A percentile compares a stretch with the other conserved stretches of the same genome.
These are phyloP conservation scores for Bujurquina vittata DNA, from an alignment of 2,113 vertebrate genomes.

Conservation along the genomic window DNA sequence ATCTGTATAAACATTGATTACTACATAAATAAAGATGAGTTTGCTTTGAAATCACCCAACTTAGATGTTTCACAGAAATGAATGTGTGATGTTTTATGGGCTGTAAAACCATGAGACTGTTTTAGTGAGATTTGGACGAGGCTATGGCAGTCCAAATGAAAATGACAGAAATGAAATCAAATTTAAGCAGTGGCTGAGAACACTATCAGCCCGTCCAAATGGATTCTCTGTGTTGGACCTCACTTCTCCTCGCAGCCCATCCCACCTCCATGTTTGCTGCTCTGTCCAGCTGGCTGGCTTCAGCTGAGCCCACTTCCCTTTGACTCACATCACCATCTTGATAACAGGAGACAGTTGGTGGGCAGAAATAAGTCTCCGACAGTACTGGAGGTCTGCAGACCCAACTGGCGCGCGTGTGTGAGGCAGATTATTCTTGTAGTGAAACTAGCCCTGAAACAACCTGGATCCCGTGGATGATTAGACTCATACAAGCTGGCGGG, in stretches of 20 bases:
- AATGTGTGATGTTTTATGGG: background rate
- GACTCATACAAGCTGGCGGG: conserved; percentile 38
- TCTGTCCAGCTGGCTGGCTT: conserved; percentile 38
- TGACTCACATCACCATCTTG: conserved; percentile 35
- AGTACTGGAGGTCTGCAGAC: conserved; percentile 18
- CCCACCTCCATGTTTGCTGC: conserved; percentile 1
- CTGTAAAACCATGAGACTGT: background rate
- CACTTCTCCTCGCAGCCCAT: background rate
- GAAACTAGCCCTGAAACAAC: conserved; percentile 29
- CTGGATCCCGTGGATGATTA: conserved; percentile 42
- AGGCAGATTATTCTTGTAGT: conserved; percentile 35
- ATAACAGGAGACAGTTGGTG: conserved; percentile 36
- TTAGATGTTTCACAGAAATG: background rate
- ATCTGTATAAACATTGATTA: background rate
- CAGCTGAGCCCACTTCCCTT: conserved; percentile 33
- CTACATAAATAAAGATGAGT: background rate
- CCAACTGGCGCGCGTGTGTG: conserved; percentile 10
- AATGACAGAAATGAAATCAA: conserved; percentile 10
- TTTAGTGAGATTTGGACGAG: background rate
- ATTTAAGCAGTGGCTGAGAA: background rate
- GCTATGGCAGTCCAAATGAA: background rate
- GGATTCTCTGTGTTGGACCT: conserved; percentile 18
- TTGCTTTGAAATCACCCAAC: conserved; percentile 2
- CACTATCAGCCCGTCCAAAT: background rate
- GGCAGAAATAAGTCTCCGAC: conserved; percentile 27